These are phyloP conservation scores for Rhynchotus rufescens DNA, from an alignment of 2,797 vertebrate genomes.

Conservation along the genomic window DNA sequence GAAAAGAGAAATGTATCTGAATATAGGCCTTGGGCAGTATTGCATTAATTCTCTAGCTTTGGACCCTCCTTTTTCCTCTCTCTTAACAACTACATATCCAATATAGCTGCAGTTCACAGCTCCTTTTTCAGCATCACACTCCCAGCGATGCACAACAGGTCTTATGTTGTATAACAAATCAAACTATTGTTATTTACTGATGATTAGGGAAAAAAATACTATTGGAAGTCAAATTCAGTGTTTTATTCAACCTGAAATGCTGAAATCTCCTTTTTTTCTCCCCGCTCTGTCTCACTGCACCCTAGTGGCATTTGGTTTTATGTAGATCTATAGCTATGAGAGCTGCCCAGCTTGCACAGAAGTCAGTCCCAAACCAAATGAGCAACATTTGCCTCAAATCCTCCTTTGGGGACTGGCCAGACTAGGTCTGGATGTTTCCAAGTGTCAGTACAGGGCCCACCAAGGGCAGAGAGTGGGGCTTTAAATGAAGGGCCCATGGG, in stretches of 20 bases:
- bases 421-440: not conserved
- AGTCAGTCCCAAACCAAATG: not conserved
- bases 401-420: not conserved
- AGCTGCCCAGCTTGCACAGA: not conserved
- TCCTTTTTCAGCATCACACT: not conserved
- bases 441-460: not conserved
- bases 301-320: not conserved
- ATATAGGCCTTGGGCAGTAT: slow-evolving; percentile 10
- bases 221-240: not conserved
- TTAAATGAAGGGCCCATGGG: not conserved
- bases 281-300: not conserved
- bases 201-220: not conserved
- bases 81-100: not conserved
- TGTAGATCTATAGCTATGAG: not conserved
- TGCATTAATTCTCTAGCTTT: slow-evolving; percentile 27
- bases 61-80: slow-evolving; percentile 17
- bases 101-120: not conserved
- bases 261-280: not conserved
- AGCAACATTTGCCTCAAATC: not conserved
- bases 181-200: not conserved
- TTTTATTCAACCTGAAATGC: not conserved
- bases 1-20: slow-evolving; percentile 1
- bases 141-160: not conserved
- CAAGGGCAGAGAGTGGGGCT: not conserved
- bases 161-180: not conserved